Evolutionary conservation across 2,888 invertebrate species (phyloP).

Genomic region (Stramonita haemastoma): DNA sequence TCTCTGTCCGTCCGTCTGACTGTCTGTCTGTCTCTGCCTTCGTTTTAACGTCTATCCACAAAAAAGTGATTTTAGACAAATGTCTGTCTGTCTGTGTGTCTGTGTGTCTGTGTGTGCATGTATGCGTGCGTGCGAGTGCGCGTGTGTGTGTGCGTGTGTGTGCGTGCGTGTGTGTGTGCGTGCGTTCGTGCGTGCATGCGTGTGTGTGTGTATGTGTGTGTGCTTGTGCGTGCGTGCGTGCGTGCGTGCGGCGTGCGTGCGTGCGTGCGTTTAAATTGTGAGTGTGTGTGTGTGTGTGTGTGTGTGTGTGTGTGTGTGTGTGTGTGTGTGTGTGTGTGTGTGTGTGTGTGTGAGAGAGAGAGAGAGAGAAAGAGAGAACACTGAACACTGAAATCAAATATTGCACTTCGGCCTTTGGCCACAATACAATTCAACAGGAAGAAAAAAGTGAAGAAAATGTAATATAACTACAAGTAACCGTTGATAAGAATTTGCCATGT

Average conservation of each 20-base stretch:
- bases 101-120: background rate
- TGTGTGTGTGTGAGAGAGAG: constrained; percentile 7
- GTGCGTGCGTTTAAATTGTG: background rate
- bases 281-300: constrained; percentile 21
- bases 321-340: constrained; percentile 10
- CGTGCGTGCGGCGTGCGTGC: no score
- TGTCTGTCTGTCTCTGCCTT: no score
- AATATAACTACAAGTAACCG: no score
- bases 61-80: no score
- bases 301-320: background rate
- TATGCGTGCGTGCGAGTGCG: constrained; percentile 12
- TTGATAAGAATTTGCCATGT: background rate
- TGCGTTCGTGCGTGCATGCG: constrained; percentile 5
- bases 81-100: no score
- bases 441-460: background rate
- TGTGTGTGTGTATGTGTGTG: constrained; percentile 27
- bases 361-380: background rate
- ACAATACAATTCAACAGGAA: background rate
- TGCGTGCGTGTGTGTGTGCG: constrained; percentile 24
- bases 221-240: background rate
- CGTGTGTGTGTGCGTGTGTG: constrained; percentile 12
- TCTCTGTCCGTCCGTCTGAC: no score
- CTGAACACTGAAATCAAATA: background rate
- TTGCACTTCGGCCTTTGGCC: background rate
- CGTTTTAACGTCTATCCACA: no score